Base-by-base conservation (phyloP, 1,140 invertebrate genomes). In the Zaprionus ornatus region DNA sequence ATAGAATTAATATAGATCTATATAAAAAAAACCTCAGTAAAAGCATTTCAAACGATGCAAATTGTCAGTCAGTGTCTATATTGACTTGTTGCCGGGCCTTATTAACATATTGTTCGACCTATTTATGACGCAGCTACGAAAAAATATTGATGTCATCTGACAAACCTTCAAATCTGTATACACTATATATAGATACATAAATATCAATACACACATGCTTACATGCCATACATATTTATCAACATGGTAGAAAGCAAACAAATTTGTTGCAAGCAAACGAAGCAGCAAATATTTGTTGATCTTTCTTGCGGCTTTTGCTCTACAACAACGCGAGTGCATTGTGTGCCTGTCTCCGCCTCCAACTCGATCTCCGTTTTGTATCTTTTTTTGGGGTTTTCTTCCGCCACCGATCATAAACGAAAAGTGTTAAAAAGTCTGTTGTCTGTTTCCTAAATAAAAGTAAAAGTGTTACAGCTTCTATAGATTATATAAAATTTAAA, bases 251-350 rank as follows among this genome's bases (percentile, higher is more conserved):
- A 72, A 88, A 87, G 84, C 50, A 88, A 86, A 86, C 68, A 84
- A 69, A 64, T 83, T 74, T 67, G 72, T 55, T 50, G 73, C 57
- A 69, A 42, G 48, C 54, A 37, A 60, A 12, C 29, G 56, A 48
- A 74, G 59, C 7, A 29, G 15, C 66, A 74, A 70, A 74, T 74
- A 74, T 74, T 79, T 66, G 48, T 37, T 19, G 23, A 32, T 29
- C 21, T 56, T 29, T 21, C 12, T 35, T 60, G 45, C 10, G n/a
- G 25, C 80, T 67, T 72, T 59, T 59, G 21, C 32, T 50, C 7
- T 12, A 42, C 29, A 68, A 86, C 83, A 86, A 86, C 21, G 80
- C 56, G 17, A 10, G n/a, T 55, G 72, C 69, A 86, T 88, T 86
- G 83, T 84, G 9, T 55, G 1, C 13, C 23, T 15, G n/a, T 17